A percentile compares a stretch with the other conserved stretches of the same genome.
Conservation (phyloP, 2,113 vertebrate species). For the Callionymus lyra region DNA sequence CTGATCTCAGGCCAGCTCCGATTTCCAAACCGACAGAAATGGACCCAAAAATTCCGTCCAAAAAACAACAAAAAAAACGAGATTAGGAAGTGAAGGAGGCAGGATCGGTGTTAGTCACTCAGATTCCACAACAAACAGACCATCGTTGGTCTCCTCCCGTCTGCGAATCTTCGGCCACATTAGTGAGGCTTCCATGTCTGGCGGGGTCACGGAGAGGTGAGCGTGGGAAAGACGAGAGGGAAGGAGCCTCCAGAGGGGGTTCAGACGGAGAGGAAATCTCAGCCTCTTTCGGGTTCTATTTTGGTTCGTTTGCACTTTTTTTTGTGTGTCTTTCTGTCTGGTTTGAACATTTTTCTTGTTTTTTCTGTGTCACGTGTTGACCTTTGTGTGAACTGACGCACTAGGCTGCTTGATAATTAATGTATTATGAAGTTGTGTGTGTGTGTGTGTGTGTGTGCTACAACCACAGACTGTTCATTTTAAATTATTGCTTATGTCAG, state of each 20-base stretch:
- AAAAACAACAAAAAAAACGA: too few species aligned
- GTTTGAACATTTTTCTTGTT: background rate
- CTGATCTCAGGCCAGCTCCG: too few species aligned
- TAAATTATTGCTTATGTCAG: background rate
- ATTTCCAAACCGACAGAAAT: too few species aligned
- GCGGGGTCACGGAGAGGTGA: background rate
- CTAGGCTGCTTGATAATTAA: slow-evolving; percentile 7
- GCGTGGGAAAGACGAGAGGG: background rate
- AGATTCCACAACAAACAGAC: too few species aligned
- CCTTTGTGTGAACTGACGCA: background rate
- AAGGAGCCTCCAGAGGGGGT: background rate
- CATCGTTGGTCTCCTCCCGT: too few species aligned
- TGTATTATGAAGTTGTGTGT: background rate
- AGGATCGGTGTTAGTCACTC: too few species aligned
- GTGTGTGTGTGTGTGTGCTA: background rate
- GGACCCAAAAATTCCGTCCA: too few species aligned
- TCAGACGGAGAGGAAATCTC: background rate
- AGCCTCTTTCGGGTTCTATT: background rate
- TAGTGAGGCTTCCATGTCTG: too few species aligned
- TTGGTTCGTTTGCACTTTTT: background rate
- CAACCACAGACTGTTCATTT: background rate
- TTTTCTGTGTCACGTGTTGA: too few species aligned
- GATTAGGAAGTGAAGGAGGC: too few species aligned
- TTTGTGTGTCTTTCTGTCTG: background rate
- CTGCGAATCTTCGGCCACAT: too few species aligned